Evolutionary conservation across 2,888 invertebrate genomes (phyloP), one percentile per base, ranked within the genome.

Genomic region (Eupithecia inturbata): DNA sequence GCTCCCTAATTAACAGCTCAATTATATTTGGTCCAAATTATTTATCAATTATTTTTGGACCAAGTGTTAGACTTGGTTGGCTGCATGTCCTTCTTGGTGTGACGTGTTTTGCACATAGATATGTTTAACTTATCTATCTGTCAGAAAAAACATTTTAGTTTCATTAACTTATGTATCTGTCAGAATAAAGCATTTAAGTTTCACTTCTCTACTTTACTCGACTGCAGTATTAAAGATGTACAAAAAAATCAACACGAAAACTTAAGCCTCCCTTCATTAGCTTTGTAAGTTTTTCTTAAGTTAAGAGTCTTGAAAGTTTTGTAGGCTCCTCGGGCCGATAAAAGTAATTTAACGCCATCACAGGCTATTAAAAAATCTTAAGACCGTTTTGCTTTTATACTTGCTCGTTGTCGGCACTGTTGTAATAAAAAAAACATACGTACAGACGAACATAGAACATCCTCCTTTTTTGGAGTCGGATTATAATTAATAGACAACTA

Each of bases 251-350:
- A 28, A 31, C 68, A 68, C 28, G 53, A 36, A 67, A 67, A 63
- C 70, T 72, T 63, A 63, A 67, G 49, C 63, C 45, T 62, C 62
- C 53, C 41, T 72, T 75, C 70, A 75, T 75, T 72, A 63, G 63
- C 63, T 71, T 74, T 33, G 66, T 63, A 68, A 72, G 70, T 72
- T 70, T 62, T 39, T 39, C 39, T 22, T 41, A 41, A 41, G 41
- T 41, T 41, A 16, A 9, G 16, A 49, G 33, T 67, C 67, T 53
- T 70, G 45, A 28, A 70, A 63, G 39, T 70, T 72, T 28, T 60
- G 70, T 49, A 60, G 57, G 57, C 57, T 71, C 63, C 63, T 45
- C 36, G 7, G 31, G 71, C 41, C 22, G 63, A 68, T 71, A 74
- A 71, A 71, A 74, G 74, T 60, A 39, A 71, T 67, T 67, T 70